These are phyloP conservation scores for Phaetusa simplex DNA, from an alignment of 2,113 vertebrate species.

Conservation along the genomic window DNA sequence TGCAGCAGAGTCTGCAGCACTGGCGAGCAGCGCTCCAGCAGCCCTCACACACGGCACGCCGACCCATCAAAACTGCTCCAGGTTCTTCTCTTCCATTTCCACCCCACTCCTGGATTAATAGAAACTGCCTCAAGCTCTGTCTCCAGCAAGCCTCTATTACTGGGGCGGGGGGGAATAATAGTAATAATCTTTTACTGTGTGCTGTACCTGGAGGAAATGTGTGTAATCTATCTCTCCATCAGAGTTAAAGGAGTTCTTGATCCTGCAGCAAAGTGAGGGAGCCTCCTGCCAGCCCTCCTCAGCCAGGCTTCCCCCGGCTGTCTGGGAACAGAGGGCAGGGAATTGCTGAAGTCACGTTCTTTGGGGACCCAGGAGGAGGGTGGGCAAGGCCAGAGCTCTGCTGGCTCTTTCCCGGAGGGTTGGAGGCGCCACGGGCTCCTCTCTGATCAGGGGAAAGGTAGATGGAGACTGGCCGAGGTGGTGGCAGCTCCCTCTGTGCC, in stretches of 20 bases:
- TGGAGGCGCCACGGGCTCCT: background rate
- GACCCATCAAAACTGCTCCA: rapidly evolving
- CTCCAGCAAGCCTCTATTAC: background rate
- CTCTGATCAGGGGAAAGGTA: background rate
- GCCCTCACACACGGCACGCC: background rate
- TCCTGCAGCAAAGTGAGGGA: background rate
- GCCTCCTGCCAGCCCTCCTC: background rate
- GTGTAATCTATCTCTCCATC: background rate
- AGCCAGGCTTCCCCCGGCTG: rapidly evolving
- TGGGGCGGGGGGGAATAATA: background rate
- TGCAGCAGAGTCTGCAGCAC: background rate
- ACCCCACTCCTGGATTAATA: background rate
- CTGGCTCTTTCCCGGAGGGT: background rate
- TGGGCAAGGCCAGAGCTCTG: background rate
- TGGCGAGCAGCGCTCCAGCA: background rate
- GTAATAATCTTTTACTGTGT: background rate
- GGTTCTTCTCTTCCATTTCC: background rate
- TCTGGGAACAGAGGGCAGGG: background rate
- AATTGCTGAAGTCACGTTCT: background rate
- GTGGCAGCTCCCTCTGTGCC: background rate
- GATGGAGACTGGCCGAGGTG: background rate
- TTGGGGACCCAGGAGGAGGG: background rate
- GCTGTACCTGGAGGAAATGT: background rate
- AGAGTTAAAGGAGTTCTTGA: background rate
- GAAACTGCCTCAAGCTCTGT: background rate